phyloP scores from a whole-genome alignment of 2,113 vertebrate genomes.

The Planiliza haematocheilus region DNA sequence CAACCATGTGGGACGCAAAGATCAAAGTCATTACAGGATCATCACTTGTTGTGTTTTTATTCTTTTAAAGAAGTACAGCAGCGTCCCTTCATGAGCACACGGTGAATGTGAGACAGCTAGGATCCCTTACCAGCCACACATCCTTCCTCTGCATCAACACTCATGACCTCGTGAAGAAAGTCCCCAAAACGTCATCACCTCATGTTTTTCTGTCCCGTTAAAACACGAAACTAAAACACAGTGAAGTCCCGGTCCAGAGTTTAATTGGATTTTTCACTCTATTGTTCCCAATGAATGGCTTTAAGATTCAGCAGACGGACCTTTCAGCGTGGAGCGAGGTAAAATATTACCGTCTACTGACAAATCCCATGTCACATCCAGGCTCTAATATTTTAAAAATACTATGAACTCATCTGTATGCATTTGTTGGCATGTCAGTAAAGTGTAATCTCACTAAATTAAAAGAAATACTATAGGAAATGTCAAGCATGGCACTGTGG shows the following conservation, averaged over 20 bases:
- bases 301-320: slow-evolving; percentile 46
- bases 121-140: slow-evolving; percentile 19
- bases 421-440: neutral
- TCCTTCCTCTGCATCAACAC: slow-evolving; percentile 43
- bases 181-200: slow-evolving; percentile 17
- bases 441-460: neutral
- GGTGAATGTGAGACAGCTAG: slow-evolving; percentile 9
- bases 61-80: no score
- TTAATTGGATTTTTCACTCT: slow-evolving; percentile 54
- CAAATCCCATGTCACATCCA: neutral
- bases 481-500: no score
- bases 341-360: neutral
- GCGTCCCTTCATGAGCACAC: slow-evolving; percentile 13
- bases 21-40: slow-evolving; percentile 27
- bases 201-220: slow-evolving; percentile 16
- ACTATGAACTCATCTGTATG: neutral
- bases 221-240: slow-evolving; percentile 37
- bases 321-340: slow-evolving; percentile 10
- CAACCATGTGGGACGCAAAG: slow-evolving; percentile 1
- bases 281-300: slow-evolving; percentile 52
- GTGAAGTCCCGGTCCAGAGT: slow-evolving; percentile 31
- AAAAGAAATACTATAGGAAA: no score
- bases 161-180: slow-evolving; percentile 15
- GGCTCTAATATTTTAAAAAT: neutral
- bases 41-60: neutral